Conservation (phyloP, 2,888 invertebrate genomes). For the Caenorhabditis zanzibari region DNA sequence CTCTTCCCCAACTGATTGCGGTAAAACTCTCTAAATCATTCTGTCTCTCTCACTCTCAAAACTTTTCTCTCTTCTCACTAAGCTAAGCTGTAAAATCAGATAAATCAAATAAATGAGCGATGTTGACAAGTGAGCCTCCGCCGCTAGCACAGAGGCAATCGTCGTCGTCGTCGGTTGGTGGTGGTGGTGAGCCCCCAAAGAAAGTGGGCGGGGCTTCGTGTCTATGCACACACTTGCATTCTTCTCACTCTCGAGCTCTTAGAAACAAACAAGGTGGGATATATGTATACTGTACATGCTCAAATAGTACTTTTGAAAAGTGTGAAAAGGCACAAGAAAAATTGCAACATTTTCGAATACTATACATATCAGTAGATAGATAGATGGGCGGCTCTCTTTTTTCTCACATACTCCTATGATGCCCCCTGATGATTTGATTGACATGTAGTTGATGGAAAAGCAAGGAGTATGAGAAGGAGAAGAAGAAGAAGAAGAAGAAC, state of each 20-base stretch:
- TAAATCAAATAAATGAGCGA: constrained; percentile 63
- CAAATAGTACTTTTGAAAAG: constrained; percentile 11
- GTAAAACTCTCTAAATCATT: constrained; percentile 51
- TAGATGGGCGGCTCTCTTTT: constrained; percentile 25
- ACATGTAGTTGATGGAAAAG: constrained; percentile 48
- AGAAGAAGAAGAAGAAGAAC: constrained; percentile 39
- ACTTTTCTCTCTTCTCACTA: neutral
- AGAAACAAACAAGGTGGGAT: neutral
- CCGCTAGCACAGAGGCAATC: constrained; percentile 22
- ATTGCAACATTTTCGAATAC: too few species aligned
- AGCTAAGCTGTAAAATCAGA: constrained; percentile 61
- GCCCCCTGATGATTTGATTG: constrained; percentile 63
- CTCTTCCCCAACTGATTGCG: too few species aligned
- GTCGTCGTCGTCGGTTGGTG: too few species aligned
- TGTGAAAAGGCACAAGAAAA: constrained; percentile 12
- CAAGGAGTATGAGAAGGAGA: constrained; percentile 2
- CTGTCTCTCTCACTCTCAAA: neutral
- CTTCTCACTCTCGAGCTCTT: neutral
- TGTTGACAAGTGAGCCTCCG: constrained; percentile 52
- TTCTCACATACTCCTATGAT: constrained; percentile 19
- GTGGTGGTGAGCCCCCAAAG: constrained; percentile 14
- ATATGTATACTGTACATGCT: constrained; percentile 27
- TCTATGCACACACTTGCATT: constrained; percentile 19
- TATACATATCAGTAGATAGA: constrained; percentile 33
- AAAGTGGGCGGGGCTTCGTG: constrained; percentile 34